Evolutionary conservation across 2,113 vertebrate genomes (phyloP).

Genomic region (Butorides virescens): DNA sequence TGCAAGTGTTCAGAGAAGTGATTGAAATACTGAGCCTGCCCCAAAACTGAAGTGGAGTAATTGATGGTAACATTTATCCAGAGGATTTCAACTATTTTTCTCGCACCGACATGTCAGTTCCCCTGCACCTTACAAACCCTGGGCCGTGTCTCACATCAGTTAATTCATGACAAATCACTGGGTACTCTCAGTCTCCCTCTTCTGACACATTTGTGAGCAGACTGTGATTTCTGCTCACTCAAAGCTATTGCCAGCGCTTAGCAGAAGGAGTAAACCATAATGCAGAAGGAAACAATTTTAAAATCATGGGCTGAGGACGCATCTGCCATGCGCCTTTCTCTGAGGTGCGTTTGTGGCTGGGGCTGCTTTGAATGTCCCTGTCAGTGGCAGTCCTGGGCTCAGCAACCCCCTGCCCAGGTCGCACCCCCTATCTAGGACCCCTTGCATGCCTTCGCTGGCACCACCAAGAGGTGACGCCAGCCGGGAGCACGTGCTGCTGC

Average conservation of each 20-base stretch:
- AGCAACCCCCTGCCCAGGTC: background rate
- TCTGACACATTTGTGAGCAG: background rate
- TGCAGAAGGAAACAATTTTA: background rate
- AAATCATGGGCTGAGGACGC: background rate
- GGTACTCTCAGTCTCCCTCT: background rate
- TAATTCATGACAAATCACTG: background rate
- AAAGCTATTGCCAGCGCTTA: fast-evolving
- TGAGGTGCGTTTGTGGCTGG: background rate
- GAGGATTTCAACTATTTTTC: background rate
- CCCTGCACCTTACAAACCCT: background rate
- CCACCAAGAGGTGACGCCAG: background rate
- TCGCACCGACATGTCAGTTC: background rate
- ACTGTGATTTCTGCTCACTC: background rate
- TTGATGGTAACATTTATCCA: background rate
- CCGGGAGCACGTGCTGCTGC: background rate
- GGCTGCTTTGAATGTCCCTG: background rate
- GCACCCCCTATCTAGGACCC: fast-evolving
- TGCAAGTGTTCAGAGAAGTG: background rate
- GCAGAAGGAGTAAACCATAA: background rate
- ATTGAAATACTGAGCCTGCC: background rate
- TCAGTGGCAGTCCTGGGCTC: background rate
- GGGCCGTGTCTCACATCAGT: background rate
- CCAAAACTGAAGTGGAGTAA: background rate
- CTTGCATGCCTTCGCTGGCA: fast-evolving
- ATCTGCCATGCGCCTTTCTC: background rate